phyloP scores from a whole-genome alignment of 2,797 vertebrate genomes.

The Ceryle rudis region DNA sequence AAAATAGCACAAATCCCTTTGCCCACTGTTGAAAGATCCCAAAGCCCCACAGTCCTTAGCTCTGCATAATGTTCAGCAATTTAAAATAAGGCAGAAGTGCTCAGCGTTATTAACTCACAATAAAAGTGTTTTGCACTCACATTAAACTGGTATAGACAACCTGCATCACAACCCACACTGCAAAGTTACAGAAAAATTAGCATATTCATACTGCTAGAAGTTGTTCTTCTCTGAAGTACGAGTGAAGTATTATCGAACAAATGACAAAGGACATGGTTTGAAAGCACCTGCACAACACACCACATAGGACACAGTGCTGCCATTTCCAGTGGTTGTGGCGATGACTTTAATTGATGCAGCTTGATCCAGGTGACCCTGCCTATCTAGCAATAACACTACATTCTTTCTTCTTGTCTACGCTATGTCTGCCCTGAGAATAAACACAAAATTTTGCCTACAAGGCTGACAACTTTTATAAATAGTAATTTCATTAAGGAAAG shows the following conservation, averaged over 20 bases:
- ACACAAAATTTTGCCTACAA: not conserved
- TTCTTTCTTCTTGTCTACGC: not conserved
- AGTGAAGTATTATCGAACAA: not conserved
- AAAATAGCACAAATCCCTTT: not conserved
- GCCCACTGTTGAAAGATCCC: not conserved
- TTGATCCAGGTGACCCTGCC: not conserved
- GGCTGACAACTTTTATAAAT: not conserved
- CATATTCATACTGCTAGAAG: not conserved
- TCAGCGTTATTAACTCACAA: not conserved
- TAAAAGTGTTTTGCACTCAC: not conserved
- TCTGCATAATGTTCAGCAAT: not conserved
- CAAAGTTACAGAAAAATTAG: not conserved
- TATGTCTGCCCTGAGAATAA: not conserved
- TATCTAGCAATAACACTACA: not conserved
- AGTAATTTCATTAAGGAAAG: not conserved
- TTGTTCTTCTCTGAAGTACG: not conserved
- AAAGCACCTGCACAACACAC: not conserved
- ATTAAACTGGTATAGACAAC: not conserved
- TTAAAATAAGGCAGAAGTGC: not conserved
- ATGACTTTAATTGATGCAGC: not conserved
- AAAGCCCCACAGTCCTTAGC: not conserved
- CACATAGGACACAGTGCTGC: not conserved
- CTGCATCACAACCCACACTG: not conserved
- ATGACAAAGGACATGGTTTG: not conserved
- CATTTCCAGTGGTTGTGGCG: not conserved